Conservation (phyloP, 2,888 invertebrate species). For the Ethmia dodecea region DNA sequence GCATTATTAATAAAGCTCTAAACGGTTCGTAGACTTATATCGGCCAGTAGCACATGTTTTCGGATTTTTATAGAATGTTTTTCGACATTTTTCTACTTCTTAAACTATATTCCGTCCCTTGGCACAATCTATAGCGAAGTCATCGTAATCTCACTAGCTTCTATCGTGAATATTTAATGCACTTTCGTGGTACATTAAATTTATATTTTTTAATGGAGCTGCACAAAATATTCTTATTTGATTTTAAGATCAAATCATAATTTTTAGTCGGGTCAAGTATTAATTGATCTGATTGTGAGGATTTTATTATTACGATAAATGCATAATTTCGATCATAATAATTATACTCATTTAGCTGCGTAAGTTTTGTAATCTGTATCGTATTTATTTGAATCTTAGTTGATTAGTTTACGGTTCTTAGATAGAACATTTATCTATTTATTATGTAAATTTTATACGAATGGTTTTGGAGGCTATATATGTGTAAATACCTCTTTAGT, state of each 20-base stretch:
- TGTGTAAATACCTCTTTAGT: conserved; percentile 64
- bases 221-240: conserved; percentile 35
- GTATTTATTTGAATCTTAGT: conserved; percentile 51
- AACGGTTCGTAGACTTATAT: neutral
- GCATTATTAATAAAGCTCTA: neutral
- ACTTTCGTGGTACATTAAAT: conserved; percentile 30
- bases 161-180: conserved; percentile 36
- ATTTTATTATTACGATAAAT: conserved; percentile 34
- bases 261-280: conserved; percentile 16
- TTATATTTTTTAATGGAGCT: conserved; percentile 26
- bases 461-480: conserved; percentile 64
- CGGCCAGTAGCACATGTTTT: neutral
- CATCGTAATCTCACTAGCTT: conserved; percentile 48
- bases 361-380: conserved; percentile 60
- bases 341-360: conserved; percentile 63
- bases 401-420: conserved; percentile 36
- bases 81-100: conserved; percentile 5
- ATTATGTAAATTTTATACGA: conserved; percentile 55
- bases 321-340: conserved; percentile 71
- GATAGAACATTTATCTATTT: conserved; percentile 55
- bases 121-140: conserved; percentile 48
- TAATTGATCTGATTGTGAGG: conserved; percentile 17
- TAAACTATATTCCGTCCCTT: conserved; percentile 19
- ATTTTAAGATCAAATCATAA: conserved; percentile 22
- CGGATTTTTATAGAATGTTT: neutral